Base-by-base conservation (phyloP, 2,113 vertebrate genomes). In the Harpagus bidentatus region DNA sequence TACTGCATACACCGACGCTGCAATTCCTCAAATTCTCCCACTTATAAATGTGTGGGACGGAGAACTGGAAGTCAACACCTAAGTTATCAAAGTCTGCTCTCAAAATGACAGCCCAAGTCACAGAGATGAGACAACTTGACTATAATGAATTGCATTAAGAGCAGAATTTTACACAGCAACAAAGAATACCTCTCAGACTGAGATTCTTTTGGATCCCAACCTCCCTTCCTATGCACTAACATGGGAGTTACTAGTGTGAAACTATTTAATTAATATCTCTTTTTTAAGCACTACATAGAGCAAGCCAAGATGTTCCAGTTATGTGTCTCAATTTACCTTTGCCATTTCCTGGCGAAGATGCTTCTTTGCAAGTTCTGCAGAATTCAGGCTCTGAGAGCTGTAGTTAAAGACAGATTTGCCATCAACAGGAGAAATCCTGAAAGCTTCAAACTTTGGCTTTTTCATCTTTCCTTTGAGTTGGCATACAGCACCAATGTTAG, bases 371-470 rank as follows among this genome's bases (percentile, higher is more conserved):
- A 95, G 95, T 80, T 94, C 82, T 16, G 95, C 93, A 32, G 98
- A 98, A 72, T 98, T 99, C 91, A 98, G 91, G 36, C 97, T 97
- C 96, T 99, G 99, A 69, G 59, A 96, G 43, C 98, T 99, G 88
- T 99, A 98, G 95, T 98, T 99, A 87, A 98, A 93, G 34, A 97
- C 96, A 2, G 93, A 42, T 36, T 77, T 82, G 25, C 52, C 87
- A 29, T 92, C 76, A 13, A 58, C 48, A 45, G 91, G 86, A 4
- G 95, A 77, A 21, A 97, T 91, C 70, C 73, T 71, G 23, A 98
- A 70, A 18, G 86, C 61, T 52, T 94, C 94, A 8, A 40, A 72
- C 53, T 70, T 65, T 10, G 94, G 36, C 78, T 79, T 97, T 25
- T 85, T 74, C 34, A 92, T 6, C 78, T 61, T 93, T 55, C 71